Evolutionary conservation across 1,140 invertebrate species (phyloP), one percentile per base, ranked within the genome.

Genomic region (Tetranychus urticae): DNA sequence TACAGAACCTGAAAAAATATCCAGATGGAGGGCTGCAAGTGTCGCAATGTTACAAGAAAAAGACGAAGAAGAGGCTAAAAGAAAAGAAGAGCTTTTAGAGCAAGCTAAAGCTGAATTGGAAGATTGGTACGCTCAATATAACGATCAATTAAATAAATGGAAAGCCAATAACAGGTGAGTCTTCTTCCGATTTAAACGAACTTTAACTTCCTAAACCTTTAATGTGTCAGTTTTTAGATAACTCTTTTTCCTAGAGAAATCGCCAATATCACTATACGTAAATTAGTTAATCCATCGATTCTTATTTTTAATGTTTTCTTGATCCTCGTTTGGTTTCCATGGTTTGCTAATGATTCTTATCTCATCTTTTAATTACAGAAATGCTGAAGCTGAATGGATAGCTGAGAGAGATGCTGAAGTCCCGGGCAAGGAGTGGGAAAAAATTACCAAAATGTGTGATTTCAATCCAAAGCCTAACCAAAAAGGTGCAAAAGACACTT

Each of bases 91-190:
- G 70, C 79, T 86, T 74, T 75, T 80, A 63, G 81, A 84, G 72
- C 78, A 82, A 63, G 87, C 87, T 1, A 85, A 84, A 64, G 83
- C 86, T 67, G 89, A 94, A 75, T 74, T 96, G 37, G 87, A 91
- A 71, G 90, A 97, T 69, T 97, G 90, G 90, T 92, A 94, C 71
- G 85, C 84, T 69, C 85, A 89, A 69, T 88, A 93, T 69, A 82
- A 84, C 60, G 90, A 96, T 74, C 81, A 88, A 65, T 85, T 93
- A 68, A 81, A 84, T 60, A 93, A 93, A 75, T 91, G 88, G n/a
- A 88, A 89, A 75, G 81, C 86, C 64, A 85, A 86, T 46, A 94
- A 94, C 73, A 84, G 87, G 88, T 91, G 77, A 70, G 61, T 66
- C 35, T 31, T 6, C 12, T 23, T 23, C 23, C 23, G 23, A 23